Evolutionary conservation across 2,888 invertebrate species (phyloP).

Genomic region (Drosophila hamatofila): DNA sequence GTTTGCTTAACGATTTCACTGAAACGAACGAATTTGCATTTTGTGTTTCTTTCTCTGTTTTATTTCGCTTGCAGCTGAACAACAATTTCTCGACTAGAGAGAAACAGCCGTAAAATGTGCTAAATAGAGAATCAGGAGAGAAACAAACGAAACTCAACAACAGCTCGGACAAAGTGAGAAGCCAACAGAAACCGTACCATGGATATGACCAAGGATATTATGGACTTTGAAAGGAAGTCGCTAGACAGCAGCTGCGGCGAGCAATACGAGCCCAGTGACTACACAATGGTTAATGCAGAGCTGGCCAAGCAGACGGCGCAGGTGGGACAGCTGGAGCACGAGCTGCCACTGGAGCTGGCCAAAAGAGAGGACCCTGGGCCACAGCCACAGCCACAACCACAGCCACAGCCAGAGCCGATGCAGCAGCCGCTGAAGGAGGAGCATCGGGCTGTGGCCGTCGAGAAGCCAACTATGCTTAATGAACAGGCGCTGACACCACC

Average conservation of each 20-base stretch:
- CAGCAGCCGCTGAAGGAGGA: constrained; percentile 19
- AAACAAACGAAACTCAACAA: constrained; percentile 2
- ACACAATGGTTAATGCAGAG: constrained; percentile 53
- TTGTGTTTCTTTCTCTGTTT: constrained; percentile 2
- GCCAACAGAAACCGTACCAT: constrained; percentile 43
- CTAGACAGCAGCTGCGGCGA: constrained; percentile 47
- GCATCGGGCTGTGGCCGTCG: constrained; percentile 15
- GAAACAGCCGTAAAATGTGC: constrained; percentile 25
- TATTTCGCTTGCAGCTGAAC: constrained; percentile 30
- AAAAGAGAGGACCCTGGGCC: constrained; percentile 19
- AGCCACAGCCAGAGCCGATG: not conserved
- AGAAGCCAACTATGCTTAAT: constrained; percentile 36
- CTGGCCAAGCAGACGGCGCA: constrained; percentile 33
- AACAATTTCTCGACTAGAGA: constrained; percentile 17
- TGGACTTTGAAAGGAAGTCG: constrained; percentile 76
- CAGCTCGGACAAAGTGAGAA: constrained; percentile 7
- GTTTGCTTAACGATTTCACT: constrained; percentile 12
- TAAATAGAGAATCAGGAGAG: constrained; percentile 2
- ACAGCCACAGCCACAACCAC: constrained; percentile 2
- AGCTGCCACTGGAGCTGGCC: constrained; percentile 25
- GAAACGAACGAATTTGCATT: constrained; percentile 14
- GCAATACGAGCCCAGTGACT: constrained; percentile 63
- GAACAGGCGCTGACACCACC: constrained; percentile 77
- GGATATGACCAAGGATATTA: constrained; percentile 83
- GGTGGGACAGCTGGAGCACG: constrained; percentile 26